These are phyloP conservation scores for Tribolium madens DNA, from an alignment of 1,140 invertebrate species.

Conservation along the genomic window DNA sequence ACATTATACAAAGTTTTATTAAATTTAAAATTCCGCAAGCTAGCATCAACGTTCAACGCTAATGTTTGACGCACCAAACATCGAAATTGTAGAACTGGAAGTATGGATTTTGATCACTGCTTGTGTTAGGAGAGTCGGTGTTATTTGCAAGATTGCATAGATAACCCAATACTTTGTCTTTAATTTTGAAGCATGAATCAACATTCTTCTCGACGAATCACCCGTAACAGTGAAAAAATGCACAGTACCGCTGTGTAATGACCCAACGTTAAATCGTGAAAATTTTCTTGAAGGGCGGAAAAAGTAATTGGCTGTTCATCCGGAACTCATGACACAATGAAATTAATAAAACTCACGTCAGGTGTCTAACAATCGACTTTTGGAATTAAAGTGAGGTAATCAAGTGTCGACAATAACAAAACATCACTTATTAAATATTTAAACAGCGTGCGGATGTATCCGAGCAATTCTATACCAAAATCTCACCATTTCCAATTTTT, in stretches of 20 bases:
- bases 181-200: conserved; percentile 20
- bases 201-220: conserved; percentile 36
- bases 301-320: conserved; percentile 1
- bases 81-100: no score
- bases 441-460: no score
- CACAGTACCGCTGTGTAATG: not conserved
- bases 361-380: conserved; percentile 7
- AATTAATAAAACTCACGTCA: conserved; percentile 10
- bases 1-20: no score
- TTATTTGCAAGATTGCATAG: not conserved
- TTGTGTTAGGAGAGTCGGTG: not conserved
- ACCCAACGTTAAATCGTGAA: not conserved
- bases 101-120: not conserved
- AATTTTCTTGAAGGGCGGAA: conserved; percentile 24
- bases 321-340: conserved; percentile 4
- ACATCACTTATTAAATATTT: no score
- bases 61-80: no score
- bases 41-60: no score
- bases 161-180: conserved; percentile 21
- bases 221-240: conserved; percentile 34
- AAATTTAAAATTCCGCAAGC: no score
- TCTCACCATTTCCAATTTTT: no score
- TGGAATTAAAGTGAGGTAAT: no score
- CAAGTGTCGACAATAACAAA: no score
- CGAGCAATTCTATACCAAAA: no score